Evolutionary conservation across 2,888 invertebrate genomes (phyloP), one percentile per base, ranked within the genome.

Genomic region (Ennomos fuscantarius): DNA sequence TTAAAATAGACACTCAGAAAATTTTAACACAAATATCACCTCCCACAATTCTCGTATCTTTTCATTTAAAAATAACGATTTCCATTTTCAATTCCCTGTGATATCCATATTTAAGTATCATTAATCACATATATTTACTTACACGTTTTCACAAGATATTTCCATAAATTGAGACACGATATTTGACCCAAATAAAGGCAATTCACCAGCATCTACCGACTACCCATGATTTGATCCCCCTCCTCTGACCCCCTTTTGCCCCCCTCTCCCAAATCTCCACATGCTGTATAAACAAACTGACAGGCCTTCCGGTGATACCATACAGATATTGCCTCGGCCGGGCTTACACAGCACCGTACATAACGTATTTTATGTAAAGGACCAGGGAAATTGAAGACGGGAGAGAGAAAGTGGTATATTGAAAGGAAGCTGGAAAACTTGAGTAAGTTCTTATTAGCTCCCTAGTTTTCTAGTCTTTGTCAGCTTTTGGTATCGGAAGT

Each of bases 301-400:
- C 78, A 76, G 74, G 62, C 65, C 64, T 62, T 60, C 62, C 69
- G 65, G 62, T 73, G 69, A 76, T 76, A 74, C 74, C 65, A 67
- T 68, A 70, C 81, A 81, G 84, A 83, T 84, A 84, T 84, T 84
- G 78, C 81, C 60, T 73, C 72, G 71, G 79, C 74, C 72, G 76
- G 71, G 69, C 58, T 62, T 57, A 51, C 41, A 48, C 36, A 43
- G 31, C 52, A n/a, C n/a, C n/a, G 53, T 60, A 62, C 51, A 60
- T 60, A 65, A 65, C 57, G 52, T 63, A 62, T 63, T 61, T 61
- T 66, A 63, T 58, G 57, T 60, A 60, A 63, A 63, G 53, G 55
- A 51, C 53, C 45, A 54, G 42, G 44, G 45, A 59, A 59, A 59
- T 59, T 59, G 53, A 45, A 54, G 53, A 53, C 12, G 53, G 36